Evolutionary conservation across 2,797 vertebrate species (phyloP).

Genomic region (Hephaestus fuliginosus): DNA sequence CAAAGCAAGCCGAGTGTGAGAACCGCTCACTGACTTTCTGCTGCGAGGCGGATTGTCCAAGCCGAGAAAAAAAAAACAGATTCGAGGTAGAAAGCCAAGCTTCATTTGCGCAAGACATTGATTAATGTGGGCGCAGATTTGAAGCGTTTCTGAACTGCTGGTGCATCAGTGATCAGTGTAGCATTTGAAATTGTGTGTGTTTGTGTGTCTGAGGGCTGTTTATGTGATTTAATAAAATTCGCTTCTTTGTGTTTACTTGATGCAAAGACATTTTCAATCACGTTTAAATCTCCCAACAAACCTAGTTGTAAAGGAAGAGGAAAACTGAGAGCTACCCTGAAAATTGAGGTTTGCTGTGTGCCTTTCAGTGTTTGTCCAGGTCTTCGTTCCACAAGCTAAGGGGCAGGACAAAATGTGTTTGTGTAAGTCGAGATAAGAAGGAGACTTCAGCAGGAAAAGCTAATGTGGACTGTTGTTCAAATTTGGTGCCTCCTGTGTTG

Average conservation of each 20-base stretch:
- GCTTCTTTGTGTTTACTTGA: slow-evolving; percentile 14
- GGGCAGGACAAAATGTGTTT: no score
- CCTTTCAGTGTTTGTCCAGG: no score
- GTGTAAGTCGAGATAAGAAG: no score
- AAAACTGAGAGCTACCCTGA: background rate
- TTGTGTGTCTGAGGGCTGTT: slow-evolving; percentile 12
- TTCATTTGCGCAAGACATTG: slow-evolving; percentile 41
- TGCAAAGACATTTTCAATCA: slow-evolving; percentile 7
- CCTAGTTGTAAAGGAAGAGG: no score
- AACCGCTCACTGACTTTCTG: slow-evolving; percentile 21
- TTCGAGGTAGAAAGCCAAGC: slow-evolving; percentile 34
- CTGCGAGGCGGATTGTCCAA: slow-evolving; percentile 31
- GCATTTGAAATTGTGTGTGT: slow-evolving; percentile 35
- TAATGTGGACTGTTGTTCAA: no score
- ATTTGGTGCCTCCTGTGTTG: no score
- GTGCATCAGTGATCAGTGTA: slow-evolving; percentile 50
- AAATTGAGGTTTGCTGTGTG: no score
- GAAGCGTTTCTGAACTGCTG: slow-evolving; percentile 45
- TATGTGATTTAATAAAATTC: slow-evolving; percentile 23
- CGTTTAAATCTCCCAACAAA: background rate
- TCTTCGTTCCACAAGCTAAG: no score
- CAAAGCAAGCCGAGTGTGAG: slow-evolving; percentile 35
- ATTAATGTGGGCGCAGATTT: slow-evolving; percentile 56
- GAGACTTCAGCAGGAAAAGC: no score
- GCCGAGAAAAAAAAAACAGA: slow-evolving; percentile 23